These are phyloP conservation scores for Kryptolebias ocellatus DNA, from an alignment of 2,797 vertebrate species.

Conservation along the genomic window DNA sequence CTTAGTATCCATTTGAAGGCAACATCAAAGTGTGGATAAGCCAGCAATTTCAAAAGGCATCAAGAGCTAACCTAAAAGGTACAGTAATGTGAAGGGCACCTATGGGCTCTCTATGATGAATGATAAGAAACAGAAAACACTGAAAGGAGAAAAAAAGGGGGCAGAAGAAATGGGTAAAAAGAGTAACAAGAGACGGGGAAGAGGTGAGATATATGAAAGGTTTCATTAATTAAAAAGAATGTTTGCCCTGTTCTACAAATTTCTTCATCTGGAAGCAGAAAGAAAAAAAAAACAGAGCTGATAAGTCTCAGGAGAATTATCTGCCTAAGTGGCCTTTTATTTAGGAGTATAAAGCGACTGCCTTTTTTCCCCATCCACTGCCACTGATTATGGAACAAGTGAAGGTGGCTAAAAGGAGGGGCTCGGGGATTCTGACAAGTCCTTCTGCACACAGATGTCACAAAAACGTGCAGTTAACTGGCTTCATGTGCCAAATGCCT, in stretches of 20 bases:
- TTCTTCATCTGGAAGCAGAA: slow-evolving; percentile 71
- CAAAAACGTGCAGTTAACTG: slow-evolving; percentile 51
- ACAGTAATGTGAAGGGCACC: slow-evolving; percentile 75
- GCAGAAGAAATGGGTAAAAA: slow-evolving; percentile 30
- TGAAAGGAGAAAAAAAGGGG: slow-evolving; percentile 29
- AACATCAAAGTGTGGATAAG: slow-evolving; percentile 76
- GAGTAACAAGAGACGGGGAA: slow-evolving; percentile 47
- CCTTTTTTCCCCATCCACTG: slow-evolving; percentile 62
- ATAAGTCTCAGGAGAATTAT: slow-evolving; percentile 77
- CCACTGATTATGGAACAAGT: slow-evolving; percentile 75
- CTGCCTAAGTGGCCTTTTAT: slow-evolving; percentile 82
- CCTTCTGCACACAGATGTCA: slow-evolving; percentile 61
- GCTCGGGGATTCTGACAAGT: slow-evolving; percentile 51
- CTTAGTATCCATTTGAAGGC: slow-evolving; percentile 66
- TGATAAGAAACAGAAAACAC: slow-evolving; percentile 65
- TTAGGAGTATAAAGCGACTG: slow-evolving; percentile 78
- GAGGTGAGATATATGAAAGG: slow-evolving; percentile 67
- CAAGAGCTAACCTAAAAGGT: slow-evolving; percentile 65
- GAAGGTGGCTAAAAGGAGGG: slow-evolving; percentile 60
- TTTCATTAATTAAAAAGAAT: slow-evolving; percentile 77
- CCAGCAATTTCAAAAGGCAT: slow-evolving; percentile 72
- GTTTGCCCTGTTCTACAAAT: slow-evolving; percentile 74
- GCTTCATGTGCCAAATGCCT: slow-evolving; percentile 19
- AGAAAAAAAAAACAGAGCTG: slow-evolving; percentile 70
- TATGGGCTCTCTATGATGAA: slow-evolving; percentile 73